Evolutionary conservation across 2,113 vertebrate species (phyloP).

Genomic region (Anser brachyrhynchus): DNA sequence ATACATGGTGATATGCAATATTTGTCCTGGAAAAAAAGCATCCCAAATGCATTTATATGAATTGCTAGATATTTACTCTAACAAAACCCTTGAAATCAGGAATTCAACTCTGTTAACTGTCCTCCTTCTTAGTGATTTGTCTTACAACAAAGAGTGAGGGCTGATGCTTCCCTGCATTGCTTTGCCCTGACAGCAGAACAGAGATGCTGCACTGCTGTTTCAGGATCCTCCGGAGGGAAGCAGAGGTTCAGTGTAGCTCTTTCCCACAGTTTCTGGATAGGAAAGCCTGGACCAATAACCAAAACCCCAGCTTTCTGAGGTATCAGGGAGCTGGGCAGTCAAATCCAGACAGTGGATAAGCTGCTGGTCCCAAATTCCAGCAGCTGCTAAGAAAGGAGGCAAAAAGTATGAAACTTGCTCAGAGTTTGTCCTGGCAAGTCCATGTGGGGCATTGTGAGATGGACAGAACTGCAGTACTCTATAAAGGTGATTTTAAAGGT

Average conservation of each 20-base stretch:
- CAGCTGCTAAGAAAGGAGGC: neutral
- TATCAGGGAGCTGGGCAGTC: no score
- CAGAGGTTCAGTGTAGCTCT: neutral
- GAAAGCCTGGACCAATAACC: fast-evolving
- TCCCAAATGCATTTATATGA: neutral
- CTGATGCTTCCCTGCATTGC: neutral
- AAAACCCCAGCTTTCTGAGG: neutral
- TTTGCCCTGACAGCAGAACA: neutral
- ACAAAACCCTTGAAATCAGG: neutral
- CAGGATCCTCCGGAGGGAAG: neutral
- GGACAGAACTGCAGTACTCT: neutral
- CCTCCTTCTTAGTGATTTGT: neutral
- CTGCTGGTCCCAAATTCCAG: neutral
- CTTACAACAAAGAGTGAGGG: neutral
- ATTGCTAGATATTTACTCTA: neutral
- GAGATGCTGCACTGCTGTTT: neutral
- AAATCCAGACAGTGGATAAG: neutral
- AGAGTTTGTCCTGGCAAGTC: neutral
- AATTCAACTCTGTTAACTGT: neutral
- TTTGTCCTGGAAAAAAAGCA: constrained; percentile 7
- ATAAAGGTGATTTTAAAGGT: neutral
- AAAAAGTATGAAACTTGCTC: neutral
- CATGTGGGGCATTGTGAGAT: neutral
- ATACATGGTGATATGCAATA: neutral
- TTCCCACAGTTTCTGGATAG: neutral